These are phyloP conservation scores for Phenganax stokvisi DNA, from an alignment of 92 coral and sea anemone species.

Conservation along the genomic window DNA sequence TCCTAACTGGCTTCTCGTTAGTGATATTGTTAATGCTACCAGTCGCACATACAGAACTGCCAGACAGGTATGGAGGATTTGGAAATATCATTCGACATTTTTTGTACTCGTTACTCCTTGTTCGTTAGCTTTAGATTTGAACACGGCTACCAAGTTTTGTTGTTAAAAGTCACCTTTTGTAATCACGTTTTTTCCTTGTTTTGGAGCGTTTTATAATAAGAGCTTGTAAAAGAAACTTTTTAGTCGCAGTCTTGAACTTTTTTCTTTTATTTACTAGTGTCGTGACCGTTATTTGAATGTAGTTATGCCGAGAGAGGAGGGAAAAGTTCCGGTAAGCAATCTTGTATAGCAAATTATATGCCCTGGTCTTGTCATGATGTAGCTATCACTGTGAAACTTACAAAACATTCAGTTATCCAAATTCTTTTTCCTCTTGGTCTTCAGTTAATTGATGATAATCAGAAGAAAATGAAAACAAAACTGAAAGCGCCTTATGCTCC, in stretches of 20 bases:
- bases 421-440: slow-evolving; percentile 9
- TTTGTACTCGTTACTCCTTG: no score
- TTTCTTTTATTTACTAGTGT: slow-evolving; percentile 54
- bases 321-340: slow-evolving; percentile 85
- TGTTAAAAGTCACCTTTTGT: no score
- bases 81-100: not conserved
- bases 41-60: slow-evolving; percentile 89
- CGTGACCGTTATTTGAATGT: slow-evolving; percentile 94
- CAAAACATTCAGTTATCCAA: not conserved
- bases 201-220: no score
- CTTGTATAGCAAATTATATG: not conserved
- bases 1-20: slow-evolving; percentile 96
- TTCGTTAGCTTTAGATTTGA: no score
- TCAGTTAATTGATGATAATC: slow-evolving; percentile 76
- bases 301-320: slow-evolving; percentile 96
- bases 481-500: slow-evolving; percentile 58
- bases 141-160: no score
- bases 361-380: no score
- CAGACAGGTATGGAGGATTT: slow-evolving; percentile 59
- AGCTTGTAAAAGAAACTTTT: not conserved
- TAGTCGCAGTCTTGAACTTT: not conserved
- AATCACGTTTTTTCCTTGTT: no score
- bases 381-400: not conserved
- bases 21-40: slow-evolving; percentile 85
- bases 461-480: slow-evolving; percentile 86